phyloP scores from a whole-genome alignment of 92 coral and sea anemone genomes.

The Siderastrea siderea region DNA sequence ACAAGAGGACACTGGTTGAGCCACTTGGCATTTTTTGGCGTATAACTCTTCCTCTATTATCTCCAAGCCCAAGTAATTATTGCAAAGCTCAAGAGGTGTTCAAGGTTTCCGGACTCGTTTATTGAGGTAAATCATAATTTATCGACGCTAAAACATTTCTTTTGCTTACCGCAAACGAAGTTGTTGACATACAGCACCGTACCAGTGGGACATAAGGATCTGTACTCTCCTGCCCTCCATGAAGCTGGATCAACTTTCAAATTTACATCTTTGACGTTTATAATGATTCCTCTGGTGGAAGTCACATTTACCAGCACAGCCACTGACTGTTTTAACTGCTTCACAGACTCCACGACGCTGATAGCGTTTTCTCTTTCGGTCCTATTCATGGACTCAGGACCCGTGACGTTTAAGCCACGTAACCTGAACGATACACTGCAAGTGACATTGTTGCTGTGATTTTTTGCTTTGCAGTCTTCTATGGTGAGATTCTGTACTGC shows the following conservation, averaged over 20 bases:
- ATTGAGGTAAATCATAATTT: too few species aligned
- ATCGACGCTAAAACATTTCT: background rate
- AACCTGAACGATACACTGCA: constrained; percentile 64
- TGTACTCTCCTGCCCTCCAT: constrained; percentile 54
- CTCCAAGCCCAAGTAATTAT: too few species aligned
- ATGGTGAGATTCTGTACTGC: constrained; percentile 30
- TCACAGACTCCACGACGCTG: constrained; percentile 66
- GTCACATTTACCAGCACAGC: constrained; percentile 65
- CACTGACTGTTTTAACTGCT: constrained; percentile 50
- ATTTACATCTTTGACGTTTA: constrained; percentile 12
- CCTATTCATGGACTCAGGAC: constrained; percentile 29
- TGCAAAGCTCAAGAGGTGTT: too few species aligned
- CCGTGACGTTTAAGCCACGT: constrained; percentile 60
- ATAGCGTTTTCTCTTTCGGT: constrained; percentile 56
- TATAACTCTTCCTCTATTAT: too few species aligned
- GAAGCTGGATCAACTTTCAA: constrained; percentile 55
- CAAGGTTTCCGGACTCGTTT: too few species aligned
- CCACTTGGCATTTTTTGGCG: too few species aligned
- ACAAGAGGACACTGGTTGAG: too few species aligned
- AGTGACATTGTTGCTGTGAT: background rate
- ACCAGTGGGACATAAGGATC: constrained; percentile 61
- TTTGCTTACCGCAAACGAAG: constrained; percentile 80
- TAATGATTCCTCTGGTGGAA: constrained; percentile 19
- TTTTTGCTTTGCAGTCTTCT: constrained; percentile 20
- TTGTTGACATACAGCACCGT: constrained; percentile 42